Base-by-base conservation (phyloP, 2,888 invertebrate species). In the Spodoptera picta region DNA sequence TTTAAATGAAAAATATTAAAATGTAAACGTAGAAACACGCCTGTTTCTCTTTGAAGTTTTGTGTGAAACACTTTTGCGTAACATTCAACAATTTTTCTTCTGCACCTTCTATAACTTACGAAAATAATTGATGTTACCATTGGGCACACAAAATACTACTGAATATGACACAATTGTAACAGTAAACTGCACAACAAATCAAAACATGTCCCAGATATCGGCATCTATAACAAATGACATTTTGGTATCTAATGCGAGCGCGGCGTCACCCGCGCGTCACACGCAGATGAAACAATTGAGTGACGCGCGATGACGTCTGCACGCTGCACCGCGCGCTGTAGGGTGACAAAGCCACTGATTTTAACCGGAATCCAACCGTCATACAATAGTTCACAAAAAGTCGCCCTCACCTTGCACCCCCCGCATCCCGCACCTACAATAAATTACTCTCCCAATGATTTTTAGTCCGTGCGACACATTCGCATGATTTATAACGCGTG, bases 381-480 rank as follows among this genome's bases (percentile, higher is more conserved):
- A 87, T 84, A 87, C 88, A 88, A 86, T 86, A 86, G 83, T 86
- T 79, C 78, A 84, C 84, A 88, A 89, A 87, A 88, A 85, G 76
- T 84, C 83, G 84, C 88, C 88, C 89, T 87, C 87, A 89, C 90
- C 90, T 91, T 84, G 72, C 69, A 69, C 79, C 80, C 66, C 69
- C 77, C 78, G 65, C 53, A 56, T 75, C 79, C 84, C 68, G 68
- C 65, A 85, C 85, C 87, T 84, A 86, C 87, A 80, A 92, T 92
- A 90, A 91, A 91, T 92, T 88, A 89, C 83, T 86, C 81, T 84
- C 79, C 74, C 82, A 85, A 90, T 92, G 92, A 92, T 92, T 93
- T 93, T 93, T 90, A 92, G 90, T 85, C 89, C 86, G 88, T 81
- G 89, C 88, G 91, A 91, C 93, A 90, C 87, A 87, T 90, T 88